Percentiles rank a stretch among this genome's conserved stretches.
Conservation (phyloP, 2,888 invertebrate genomes). For the Onthophagus sagittarius region DNA sequence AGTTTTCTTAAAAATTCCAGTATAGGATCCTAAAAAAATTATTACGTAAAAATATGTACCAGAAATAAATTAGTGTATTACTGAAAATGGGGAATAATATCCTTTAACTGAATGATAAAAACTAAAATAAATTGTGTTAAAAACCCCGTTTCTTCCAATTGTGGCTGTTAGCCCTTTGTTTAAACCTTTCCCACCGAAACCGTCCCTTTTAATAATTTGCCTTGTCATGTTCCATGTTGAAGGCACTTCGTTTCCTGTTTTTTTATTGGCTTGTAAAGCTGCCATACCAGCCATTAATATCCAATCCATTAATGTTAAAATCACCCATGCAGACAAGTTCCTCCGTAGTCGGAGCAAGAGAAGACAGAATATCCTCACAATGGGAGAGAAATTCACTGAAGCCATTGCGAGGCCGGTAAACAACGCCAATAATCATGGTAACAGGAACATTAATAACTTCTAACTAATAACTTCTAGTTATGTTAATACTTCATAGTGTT, state of each 20-base stretch:
- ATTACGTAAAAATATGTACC: slow-evolving; percentile 8
- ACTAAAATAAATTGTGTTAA: slow-evolving; percentile 93
- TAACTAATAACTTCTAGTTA: too few species aligned
- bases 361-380: too few species aligned
- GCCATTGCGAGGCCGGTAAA: too few species aligned
- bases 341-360: too few species aligned
- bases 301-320: too few species aligned
- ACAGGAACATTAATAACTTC: too few species aligned
- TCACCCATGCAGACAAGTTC: too few species aligned
- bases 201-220: slow-evolving; percentile 70
- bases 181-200: slow-evolving; percentile 75
- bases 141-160: slow-evolving; percentile 82
- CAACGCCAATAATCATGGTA: too few species aligned
- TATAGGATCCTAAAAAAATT: slow-evolving; percentile 59
- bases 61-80: slow-evolving; percentile 37
- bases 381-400: too few species aligned
- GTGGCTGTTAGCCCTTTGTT: slow-evolving; percentile 89
- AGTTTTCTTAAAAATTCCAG: slow-evolving; percentile 73
- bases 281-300: too few species aligned
- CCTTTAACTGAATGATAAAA: slow-evolving; percentile 91
- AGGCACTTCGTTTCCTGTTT: slow-evolving; percentile 60
- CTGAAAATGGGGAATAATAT: slow-evolving; percentile 62
- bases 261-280: slow-evolving; percentile 73
- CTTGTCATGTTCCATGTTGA: slow-evolving; percentile 78
- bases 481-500: too few species aligned